Base-by-base conservation (phyloP, 92 coral and sea anemone genomes). In the Epizoanthus rinbou region DNA sequence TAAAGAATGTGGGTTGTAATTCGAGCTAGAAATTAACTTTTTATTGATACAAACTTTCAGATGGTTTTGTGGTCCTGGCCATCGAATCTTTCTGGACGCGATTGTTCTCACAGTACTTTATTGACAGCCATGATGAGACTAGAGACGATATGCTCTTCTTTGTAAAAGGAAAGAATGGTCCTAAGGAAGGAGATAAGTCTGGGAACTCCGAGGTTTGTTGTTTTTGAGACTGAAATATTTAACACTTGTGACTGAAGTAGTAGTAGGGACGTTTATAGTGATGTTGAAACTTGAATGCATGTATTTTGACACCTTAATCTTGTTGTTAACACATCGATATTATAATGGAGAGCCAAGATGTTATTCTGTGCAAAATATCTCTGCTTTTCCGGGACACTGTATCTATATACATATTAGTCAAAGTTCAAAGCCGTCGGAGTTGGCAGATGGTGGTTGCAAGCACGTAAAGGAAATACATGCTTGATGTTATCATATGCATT, bases 11-110 rank as follows among this genome's bases (percentile, higher is more conserved):
- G 3, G 4, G 4, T 69, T 74, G 69, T 43, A 53, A 33, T 57
- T 28, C 35, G 65, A 73, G 45, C 54, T 56, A 16, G 3, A 8
- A 56, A 9, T 63, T 24, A 45, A 41, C 56, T 24, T 11, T 63
- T 50, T 81, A 53, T 78, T 19, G 64, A 19, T 57, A 52, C 75
- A 82, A 83, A 66, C 45, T 67, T 58, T 39, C 81, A 93, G 98
- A 93, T 52, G 98, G 98, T 18, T 93, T 93, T 57, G 94, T 93
- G 64, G 98, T 93, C 15, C 83, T 93, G 83, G 98, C 98, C 2
- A 93, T 93, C 60, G 98, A 93, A 59, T 93, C 98, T 52, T 93
- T 93, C 67, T 93, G 98, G 98, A 93, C 98, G 57, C 76, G 98
- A 52, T 85, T 93, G 53, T 93, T 93, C 73, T 93, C 95, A 17